Percentiles rank a stretch among this genome's conserved stretches.
These are phyloP conservation scores for Cyclophora punctaria DNA, from an alignment of 2,888 invertebrate genomes.

Conservation along the genomic window DNA sequence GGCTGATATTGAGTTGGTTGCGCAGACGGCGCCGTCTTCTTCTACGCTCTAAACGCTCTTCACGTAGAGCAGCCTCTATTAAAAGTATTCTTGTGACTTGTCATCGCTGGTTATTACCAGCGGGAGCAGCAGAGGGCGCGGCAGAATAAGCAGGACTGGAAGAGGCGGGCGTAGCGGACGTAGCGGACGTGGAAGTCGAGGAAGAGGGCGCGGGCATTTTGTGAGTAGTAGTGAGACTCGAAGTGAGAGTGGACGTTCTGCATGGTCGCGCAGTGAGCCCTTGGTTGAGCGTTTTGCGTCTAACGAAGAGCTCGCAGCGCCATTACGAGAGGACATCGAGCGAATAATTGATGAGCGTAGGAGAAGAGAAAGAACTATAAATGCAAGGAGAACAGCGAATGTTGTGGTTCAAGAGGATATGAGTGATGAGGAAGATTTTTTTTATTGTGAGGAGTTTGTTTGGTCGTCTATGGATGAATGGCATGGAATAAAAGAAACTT, in stretches of 20 bases:
- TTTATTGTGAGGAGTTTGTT: neutral
- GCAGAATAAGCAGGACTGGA: no score
- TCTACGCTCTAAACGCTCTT: no score
- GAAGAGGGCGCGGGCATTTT: neutral
- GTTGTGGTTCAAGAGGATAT: no score
- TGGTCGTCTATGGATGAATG: slow-evolving; percentile 1
- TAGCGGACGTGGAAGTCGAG: neutral
- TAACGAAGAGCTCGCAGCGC: neutral
- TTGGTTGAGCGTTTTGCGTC: slow-evolving; percentile 1
- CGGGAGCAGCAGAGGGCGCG: no score
- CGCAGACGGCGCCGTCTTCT: no score
- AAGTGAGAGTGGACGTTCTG: neutral
- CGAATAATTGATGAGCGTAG: neutral
- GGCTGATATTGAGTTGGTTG: no score
- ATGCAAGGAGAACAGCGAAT: no score
- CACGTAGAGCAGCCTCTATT: no score
- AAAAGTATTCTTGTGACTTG: no score
- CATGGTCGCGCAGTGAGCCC: neutral
- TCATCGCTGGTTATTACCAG: no score
- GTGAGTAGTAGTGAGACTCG: slow-evolving; percentile 1
- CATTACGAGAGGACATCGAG: neutral
- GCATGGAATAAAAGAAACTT: neutral
- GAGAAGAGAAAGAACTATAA: neutral
- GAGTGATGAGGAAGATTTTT: no score
- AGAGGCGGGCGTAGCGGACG: neutral